phyloP scores from a whole-genome alignment of 2,888 invertebrate species.

The Tipula confusa region DNA sequence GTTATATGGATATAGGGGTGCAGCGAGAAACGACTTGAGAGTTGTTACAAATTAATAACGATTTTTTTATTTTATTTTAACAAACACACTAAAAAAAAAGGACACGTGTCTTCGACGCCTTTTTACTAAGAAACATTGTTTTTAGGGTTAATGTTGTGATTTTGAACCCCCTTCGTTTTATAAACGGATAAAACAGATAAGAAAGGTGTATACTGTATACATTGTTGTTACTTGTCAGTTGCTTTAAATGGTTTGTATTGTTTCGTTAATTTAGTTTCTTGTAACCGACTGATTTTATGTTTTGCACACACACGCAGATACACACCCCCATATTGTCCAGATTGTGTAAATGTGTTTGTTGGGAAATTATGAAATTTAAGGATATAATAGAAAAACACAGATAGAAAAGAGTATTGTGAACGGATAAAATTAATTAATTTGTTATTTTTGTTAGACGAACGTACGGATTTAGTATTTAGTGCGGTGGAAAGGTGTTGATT shows the following conservation, averaged over 20 bases:
- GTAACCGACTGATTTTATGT: not conserved
- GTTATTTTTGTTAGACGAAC: not conserved
- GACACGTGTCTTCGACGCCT: slow-evolving; percentile 26
- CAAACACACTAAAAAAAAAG: slow-evolving; percentile 20
- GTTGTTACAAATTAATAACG: not conserved
- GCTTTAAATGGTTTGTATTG: not conserved
- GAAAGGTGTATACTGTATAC: too few species aligned
- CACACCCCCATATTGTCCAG: not conserved
- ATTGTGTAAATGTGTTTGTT: not conserved
- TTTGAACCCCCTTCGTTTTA: not conserved
- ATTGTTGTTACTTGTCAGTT: not conserved
- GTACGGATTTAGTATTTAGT: not conserved
- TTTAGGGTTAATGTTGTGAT: not conserved
- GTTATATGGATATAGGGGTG: not conserved
- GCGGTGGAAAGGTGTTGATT: not conserved
- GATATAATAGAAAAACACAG: not conserved
- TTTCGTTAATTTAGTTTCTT: slow-evolving; percentile 6
- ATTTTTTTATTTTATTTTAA: not conserved
- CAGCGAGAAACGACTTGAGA: not conserved
- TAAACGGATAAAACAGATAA: not conserved
- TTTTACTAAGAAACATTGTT: not conserved
- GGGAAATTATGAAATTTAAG: not conserved
- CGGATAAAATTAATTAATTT: not conserved
- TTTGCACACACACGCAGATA: too few species aligned
- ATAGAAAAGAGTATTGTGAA: not conserved